Evolutionary conservation across 1,140 invertebrate species (phyloP).

Genomic region (Carcinoscorpius rotundicauda): DNA sequence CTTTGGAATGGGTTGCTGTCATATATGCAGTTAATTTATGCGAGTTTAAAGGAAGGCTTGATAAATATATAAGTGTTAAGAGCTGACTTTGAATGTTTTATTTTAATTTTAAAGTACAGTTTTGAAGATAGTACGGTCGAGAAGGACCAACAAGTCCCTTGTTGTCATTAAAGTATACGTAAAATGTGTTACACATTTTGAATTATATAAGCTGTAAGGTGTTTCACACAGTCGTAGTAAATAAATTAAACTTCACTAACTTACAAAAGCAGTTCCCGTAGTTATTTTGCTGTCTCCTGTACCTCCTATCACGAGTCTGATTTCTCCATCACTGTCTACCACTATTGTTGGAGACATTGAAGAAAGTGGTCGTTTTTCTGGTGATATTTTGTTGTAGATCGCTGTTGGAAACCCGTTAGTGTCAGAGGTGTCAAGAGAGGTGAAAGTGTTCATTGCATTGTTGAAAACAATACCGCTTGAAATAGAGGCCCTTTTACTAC

Average conservation of each 20-base stretch:
- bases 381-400: slow-evolving; percentile 37
- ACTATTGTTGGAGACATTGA: slow-evolving; percentile 38
- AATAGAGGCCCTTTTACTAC: slow-evolving; percentile 29
- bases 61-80: too few relatives aligned
- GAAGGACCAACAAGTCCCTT: too few relatives aligned
- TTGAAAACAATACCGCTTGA: slow-evolving; percentile 44
- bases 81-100: too few relatives aligned
- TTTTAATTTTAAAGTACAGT: too few relatives aligned
- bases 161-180: too few relatives aligned
- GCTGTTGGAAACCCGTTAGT: slow-evolving; percentile 36
- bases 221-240: too few relatives aligned
- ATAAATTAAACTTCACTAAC: neutral
- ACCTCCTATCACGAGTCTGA: slow-evolving; percentile 34
- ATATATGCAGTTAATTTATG: too few relatives aligned
- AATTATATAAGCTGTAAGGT: too few relatives aligned
- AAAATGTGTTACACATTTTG: too few relatives aligned
- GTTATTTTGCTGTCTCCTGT: slow-evolving; percentile 43
- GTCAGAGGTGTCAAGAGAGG: slow-evolving; percentile 37
- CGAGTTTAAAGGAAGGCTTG: too few relatives aligned
- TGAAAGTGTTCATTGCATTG: slow-evolving; percentile 46
- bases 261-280: slow-evolving; percentile 36
- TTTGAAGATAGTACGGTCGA: too few relatives aligned
- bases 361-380: slow-evolving; percentile 37
- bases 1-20: too few relatives aligned
- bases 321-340: slow-evolving; percentile 29